A percentile compares a stretch with the other conserved stretches of the same genome.
Evolutionary conservation across 2,797 vertebrate species (phyloP).

Genomic region (Threskiornis aethiopicus): DNA sequence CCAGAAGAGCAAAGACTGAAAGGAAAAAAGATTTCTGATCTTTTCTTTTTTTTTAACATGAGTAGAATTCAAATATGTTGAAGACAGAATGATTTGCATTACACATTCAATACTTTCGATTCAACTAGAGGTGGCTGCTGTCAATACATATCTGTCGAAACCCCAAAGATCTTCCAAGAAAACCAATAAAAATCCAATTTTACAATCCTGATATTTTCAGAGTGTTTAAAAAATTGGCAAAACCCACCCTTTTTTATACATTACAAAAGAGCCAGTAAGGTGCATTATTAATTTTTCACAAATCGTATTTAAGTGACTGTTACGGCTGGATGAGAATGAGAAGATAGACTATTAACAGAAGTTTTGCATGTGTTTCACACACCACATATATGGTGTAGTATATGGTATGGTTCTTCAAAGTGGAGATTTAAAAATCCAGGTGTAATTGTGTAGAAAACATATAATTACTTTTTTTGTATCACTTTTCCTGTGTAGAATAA

Average conservation of each 20-base stretch:
- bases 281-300: slow-evolving; percentile 33
- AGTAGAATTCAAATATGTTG: not conserved
- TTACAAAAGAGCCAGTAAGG: slow-evolving; percentile 3
- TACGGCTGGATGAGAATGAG: not conserved
- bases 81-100: slow-evolving; percentile 15
- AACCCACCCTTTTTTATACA: not conserved
- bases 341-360: not conserved
- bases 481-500: not conserved
- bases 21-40: slow-evolving; percentile 10
- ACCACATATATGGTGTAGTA: not conserved
- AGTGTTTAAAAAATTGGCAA: slow-evolving; percentile 5
- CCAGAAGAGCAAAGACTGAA: not conserved
- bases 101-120: slow-evolving; percentile 10
- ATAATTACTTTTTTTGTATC: not conserved
- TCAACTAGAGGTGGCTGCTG: not conserved
- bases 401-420: not conserved
- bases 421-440: not conserved
- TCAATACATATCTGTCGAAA: slow-evolving; percentile 9
- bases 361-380: not conserved
- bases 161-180: slow-evolving; percentile 18
- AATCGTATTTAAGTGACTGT: not conserved
- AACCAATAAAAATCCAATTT: slow-evolving; percentile 44
- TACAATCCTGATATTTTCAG: slow-evolving; percentile 36
- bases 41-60: not conserved
- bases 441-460: not conserved